These are phyloP conservation scores for Orycteropus afer DNA, from an alignment of 2,113 vertebrate genomes.

Conservation along the genomic window DNA sequence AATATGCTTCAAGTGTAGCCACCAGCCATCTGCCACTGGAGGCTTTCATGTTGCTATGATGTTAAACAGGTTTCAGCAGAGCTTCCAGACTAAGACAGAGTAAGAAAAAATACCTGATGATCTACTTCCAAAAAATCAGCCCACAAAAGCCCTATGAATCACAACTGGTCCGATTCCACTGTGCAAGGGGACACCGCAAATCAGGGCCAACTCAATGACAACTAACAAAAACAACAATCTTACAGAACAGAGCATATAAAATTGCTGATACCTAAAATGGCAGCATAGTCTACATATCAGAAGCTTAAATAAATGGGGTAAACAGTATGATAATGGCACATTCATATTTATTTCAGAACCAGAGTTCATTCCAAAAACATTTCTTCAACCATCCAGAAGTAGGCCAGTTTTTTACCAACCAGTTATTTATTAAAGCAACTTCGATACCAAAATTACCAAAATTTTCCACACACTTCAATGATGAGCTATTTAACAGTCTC, in stretches of 20 bases:
- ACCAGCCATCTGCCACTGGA: not conserved
- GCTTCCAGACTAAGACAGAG: not conserved
- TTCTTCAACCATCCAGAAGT: constrained; percentile 17
- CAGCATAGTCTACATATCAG: not conserved
- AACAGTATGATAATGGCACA: constrained; percentile 22
- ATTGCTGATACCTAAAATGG: constrained; percentile 28
- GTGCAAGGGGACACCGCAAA: not conserved
- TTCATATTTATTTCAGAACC: constrained; percentile 55
- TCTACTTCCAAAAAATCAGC: not conserved
- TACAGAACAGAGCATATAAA: constrained; percentile 2
- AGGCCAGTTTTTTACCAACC: constrained; percentile 49
- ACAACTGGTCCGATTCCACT: not conserved
- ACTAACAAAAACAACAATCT: not conserved
- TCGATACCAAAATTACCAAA: constrained; percentile 69
- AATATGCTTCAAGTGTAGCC: not conserved
- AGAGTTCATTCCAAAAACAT: constrained; percentile 52
- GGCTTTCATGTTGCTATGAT: not conserved
- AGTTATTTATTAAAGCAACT: constrained; percentile 64
- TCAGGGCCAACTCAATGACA: not conserved
- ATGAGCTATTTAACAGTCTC: constrained; percentile 37
- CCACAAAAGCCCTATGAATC: not conserved
- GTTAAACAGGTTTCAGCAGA: not conserved
- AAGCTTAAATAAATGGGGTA: constrained; percentile 47
- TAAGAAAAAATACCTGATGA: not conserved
- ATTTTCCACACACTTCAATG: constrained; percentile 62